Evolutionary conservation across 2,888 invertebrate genomes (phyloP), one percentile per base, ranked within the genome.

Genomic region (Euzetes globulus): DNA sequence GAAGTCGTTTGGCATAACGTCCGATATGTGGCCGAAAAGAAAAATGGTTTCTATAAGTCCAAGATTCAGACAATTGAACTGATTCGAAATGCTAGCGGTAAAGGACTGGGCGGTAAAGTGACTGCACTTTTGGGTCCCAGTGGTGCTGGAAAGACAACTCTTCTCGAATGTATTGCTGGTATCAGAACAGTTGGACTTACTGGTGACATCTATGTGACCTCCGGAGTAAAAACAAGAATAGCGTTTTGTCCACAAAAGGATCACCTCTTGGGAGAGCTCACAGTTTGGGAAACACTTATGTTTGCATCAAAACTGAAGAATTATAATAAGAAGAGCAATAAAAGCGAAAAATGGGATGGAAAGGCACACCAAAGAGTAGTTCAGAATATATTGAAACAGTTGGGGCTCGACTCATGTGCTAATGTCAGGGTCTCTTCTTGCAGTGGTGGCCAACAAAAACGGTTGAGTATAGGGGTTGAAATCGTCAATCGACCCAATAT

Each of bases 391-490:
- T 85, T 97, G 25, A 87, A 89, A 37, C 90, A 91, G 70, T 85
- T 97, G 65, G 91, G 94, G 7, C 85, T 97, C 63, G 88, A 88
- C 78, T 90, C 91, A 78, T 88, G 91, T 79, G 84, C 87, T 60
- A 84, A 88, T 79, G 91, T 91, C 0, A 85, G 88, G 77, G 89
- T 91, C 0, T 86, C 85, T 3, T 84, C 86, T 63, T 85, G 95
- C 60, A 94, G 94, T 17, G 94, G 94, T 7, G 95, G 95, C 0
- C 92, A 96, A 84, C 88, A 88, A 80, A 95, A 95, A 83, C 86
- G 95, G 80, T 86, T 95, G 71, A 90, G 94, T 1, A 92, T 95
- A 78, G 94, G 94, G 9, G 84, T 94, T 77, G 95, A 96, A 85
- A 85, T 95, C 79, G 83, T 84, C 73, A 83, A 83, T 78, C 83